Evolutionary conservation across 2,888 invertebrate species (phyloP), one percentile per base, ranked within the genome.

Genomic region (Philereme transversata): DNA sequence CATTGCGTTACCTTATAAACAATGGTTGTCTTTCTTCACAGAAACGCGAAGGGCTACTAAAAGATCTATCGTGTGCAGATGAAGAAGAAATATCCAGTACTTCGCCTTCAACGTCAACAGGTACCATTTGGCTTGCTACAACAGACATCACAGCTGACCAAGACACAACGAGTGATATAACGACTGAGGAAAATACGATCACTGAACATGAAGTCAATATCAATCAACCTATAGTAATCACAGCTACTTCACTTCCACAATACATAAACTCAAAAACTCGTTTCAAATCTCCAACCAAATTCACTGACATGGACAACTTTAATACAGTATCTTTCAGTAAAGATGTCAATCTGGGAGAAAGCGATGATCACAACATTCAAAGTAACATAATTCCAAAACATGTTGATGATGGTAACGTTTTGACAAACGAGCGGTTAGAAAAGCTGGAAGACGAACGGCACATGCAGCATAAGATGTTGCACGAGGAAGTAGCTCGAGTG

Each of bases 41-140:
- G 95, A 93, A 95, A 86, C 93, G 93, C 1, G 94, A 94, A 75
- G 93, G 94, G 51, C 89, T 95, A 67, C 84, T 94, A 45, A 90
- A 87, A 71, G 93, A 94, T 66, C 83, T 95, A 34, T 93, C 94
- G 1, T 95, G 95, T 75, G 82, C 86, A 8, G 93, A 94, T 62
- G 88, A 91, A 62, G 89, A 92, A 57, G 92, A 92, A 51, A 72
- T 78, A 38, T 83, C 87, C 44, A 89, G 81, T 51, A 67, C 82
- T 52, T 53, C 73, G 7, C 74, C 65, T 59, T 60, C 75, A 10
- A 72, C 73, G 35, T 77, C 83, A 51, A 75, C 78, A 22, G 75
- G 73, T 43, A 76, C 74, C 7, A 76, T 77, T 4, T 80, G 82
- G 74, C 70, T 79, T 22, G 68, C 71, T 9, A 76, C 80, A 34